A percentile compares a stretch with the other conserved stretches of the same genome.
Conservation (phyloP, 2,888 invertebrate genomes). For the Agrotis clavis region DNA sequence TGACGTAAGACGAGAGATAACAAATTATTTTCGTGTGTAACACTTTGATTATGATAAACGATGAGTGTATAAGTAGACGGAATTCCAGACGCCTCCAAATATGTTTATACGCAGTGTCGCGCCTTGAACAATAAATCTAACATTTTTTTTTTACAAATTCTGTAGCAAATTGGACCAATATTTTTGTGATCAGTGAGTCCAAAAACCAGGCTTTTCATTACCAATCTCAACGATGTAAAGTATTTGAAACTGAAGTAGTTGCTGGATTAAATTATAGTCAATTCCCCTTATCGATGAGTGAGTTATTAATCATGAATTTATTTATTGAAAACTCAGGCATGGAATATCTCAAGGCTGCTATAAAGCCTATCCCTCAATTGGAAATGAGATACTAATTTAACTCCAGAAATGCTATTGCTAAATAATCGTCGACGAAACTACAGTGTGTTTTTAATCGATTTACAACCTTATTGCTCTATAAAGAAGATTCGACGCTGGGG, state of each 20-base stretch:
- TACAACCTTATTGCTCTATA: too few species aligned
- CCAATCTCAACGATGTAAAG: not conserved
- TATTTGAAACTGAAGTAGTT: not conserved
- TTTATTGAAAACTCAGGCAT: not conserved
- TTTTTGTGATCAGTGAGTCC: not conserved
- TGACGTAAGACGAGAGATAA: conserved; percentile 35
- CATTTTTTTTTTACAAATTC: too few species aligned
- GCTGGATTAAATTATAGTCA: not conserved
- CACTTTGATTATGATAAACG: conserved; percentile 14
- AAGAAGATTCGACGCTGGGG: too few species aligned
- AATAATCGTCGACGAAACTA: too few species aligned
- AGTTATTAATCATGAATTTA: conserved; percentile 1
- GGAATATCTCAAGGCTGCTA: not conserved
- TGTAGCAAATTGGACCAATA: too few species aligned
- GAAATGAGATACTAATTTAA: too few species aligned
- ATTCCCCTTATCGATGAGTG: not conserved
- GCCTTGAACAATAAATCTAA: too few species aligned
- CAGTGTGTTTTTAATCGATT: too few species aligned
- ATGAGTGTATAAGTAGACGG: conserved; percentile 7
- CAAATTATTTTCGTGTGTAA: conserved; percentile 16
- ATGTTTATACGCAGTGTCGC: not conserved
- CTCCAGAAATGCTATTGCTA: too few species aligned
- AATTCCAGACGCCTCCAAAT: conserved; percentile 3
- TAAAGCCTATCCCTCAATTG: not conserved
- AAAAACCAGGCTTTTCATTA: not conserved